A percentile compares a stretch with the other conserved stretches of the same genome.
Evolutionary conservation across 1,140 invertebrate species (phyloP).

Genomic region (Oryctes rhinoceros): DNA sequence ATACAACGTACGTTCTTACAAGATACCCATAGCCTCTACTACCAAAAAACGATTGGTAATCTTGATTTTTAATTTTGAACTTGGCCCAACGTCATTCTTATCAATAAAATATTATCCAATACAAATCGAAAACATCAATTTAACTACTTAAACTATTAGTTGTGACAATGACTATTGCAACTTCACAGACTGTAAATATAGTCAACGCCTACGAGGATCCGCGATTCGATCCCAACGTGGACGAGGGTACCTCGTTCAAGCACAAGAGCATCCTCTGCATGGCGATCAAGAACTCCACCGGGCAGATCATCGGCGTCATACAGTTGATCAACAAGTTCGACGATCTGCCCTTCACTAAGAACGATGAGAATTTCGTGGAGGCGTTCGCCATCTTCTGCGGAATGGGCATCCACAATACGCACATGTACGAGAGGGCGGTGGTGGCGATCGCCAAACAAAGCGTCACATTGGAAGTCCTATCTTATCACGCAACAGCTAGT

Average conservation of each 20-base stretch:
- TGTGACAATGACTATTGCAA: no score
- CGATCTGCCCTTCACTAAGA: constrained; percentile 83
- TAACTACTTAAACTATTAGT: no score
- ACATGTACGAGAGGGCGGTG: constrained; percentile 95
- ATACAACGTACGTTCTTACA: no score
- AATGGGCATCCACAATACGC: constrained; percentile 96
- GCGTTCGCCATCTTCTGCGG: constrained; percentile 98
- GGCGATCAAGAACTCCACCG: constrained; percentile 90
- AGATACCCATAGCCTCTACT: no score
- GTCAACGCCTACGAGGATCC: constrained; percentile 90
- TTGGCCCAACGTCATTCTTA: no score
- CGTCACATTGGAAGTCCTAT: constrained; percentile 93
- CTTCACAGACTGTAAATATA: constrained; percentile 82
- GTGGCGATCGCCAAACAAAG: constrained; percentile 94
- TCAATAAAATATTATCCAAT: no score
- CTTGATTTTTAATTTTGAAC: no score
- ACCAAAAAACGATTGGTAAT: no score
- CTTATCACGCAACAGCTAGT: constrained; percentile 94
- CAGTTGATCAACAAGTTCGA: constrained; percentile 94
- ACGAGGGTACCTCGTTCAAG: constrained; percentile 78
- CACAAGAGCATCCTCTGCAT: constrained; percentile 90
- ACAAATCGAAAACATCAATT: no score
- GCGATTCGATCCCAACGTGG: constrained; percentile 89
- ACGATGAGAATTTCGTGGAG: constrained; percentile 93
- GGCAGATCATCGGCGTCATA: constrained; percentile 92